Evolutionary conservation across 1,140 invertebrate species (phyloP), one percentile per base, ranked within the genome.

Genomic region (Ganaspis sp.): DNA sequence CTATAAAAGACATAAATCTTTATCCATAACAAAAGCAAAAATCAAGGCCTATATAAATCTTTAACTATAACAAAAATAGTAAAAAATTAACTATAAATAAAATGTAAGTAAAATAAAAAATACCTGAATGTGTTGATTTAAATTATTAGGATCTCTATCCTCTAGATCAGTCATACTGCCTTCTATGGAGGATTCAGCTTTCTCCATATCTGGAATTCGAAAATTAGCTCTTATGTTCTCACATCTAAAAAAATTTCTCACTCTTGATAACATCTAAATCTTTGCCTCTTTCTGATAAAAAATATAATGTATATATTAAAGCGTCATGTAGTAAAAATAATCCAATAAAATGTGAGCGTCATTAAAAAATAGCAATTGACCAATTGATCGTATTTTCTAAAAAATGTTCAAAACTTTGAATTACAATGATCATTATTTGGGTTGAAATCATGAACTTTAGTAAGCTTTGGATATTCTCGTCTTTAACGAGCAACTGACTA

Each of bases 71-170:
- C 11, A 11, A 40, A 40, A 4, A 1, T n/a, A 45, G n/a, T 45
- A n/a, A 45, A 45, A n/a, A n/a, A 42, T 42, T 45, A n/a, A 4
- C 42, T 45, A n/a, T n/a, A n/a, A n/a, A n/a, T n/a, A n/a, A n/a
- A 34, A 34, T 3, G 6, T 34, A 70, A 75, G 70, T 45, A n/a
- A 42, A 12, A 5, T n/a, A 11, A 72, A 69, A 40, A 40, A 23
- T 87, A 95, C 95, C 93, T 95, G 94, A 38, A 95, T 87, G 88
- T 95, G 94, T 76, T 93, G 92, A 84, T 95, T 95, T 42, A 95
- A 86, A 78, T 90, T 93, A 80, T 94, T 94, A 0, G 94, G 94
- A 84, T 95, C 95, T 76, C 95, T 87, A 73, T 95, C 94, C 76
- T 95, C 94, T 12, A 95, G 87, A 53, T 94, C 92, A 34, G 92